These are phyloP conservation scores for Halcyon smyrnensis DNA, from an alignment of 2,797 vertebrate species.

Conservation along the genomic window DNA sequence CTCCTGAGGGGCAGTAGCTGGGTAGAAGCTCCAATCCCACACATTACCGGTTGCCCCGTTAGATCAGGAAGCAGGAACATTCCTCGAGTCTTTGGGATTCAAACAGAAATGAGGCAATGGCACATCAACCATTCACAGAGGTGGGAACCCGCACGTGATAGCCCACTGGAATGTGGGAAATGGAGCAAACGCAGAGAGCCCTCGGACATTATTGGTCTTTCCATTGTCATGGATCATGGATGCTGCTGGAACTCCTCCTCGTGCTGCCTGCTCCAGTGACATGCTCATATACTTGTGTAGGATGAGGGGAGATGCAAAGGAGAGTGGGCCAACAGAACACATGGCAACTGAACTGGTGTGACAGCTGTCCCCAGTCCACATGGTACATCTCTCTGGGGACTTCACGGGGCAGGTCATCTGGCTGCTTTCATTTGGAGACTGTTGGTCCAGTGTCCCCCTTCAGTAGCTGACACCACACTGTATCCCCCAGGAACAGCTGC, in stretches of 20 bases:
- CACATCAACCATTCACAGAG: neutral
- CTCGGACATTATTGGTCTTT: neutral
- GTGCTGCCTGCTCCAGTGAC: neutral
- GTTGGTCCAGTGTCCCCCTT: neutral
- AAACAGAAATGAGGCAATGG: neutral
- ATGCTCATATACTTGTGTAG: neutral
- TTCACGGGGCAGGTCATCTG: neutral
- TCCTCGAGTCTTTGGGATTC: neutral
- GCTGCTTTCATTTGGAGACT: neutral
- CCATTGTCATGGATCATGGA: rapidly evolving
- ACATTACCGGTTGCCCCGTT: neutral
- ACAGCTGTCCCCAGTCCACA: neutral
- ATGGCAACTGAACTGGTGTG: neutral
- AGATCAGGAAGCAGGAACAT: neutral
- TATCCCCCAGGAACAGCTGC: too few relatives aligned
- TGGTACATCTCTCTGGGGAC: neutral
- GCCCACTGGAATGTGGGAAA: neutral
- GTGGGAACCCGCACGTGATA: rapidly evolving
- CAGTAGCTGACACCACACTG: too few relatives aligned
- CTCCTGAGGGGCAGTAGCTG: neutral
- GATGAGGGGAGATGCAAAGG: neutral
- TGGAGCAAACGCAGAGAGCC: neutral
- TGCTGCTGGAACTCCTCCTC: neutral
- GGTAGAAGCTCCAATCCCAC: neutral
- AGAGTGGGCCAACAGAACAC: too few relatives aligned